A percentile compares a stretch with the other conserved stretches of the same genome.
Conservation (phyloP, 2,888 invertebrate species). For the Zygaena filipendulae region DNA sequence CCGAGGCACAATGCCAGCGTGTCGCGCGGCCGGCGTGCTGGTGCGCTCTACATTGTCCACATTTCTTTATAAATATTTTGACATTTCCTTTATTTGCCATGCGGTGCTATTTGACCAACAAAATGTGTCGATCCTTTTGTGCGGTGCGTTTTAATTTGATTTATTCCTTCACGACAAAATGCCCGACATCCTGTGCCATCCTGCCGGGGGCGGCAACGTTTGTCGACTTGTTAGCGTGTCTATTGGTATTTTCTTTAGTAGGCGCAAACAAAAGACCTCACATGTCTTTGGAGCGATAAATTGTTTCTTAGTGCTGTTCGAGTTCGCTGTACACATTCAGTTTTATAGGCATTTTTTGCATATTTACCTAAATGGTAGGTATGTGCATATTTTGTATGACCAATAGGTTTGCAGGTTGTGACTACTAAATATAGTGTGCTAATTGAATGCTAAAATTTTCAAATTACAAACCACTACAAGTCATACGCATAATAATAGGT, state of each 20-base stretch:
- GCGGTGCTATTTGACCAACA: constrained; percentile 54
- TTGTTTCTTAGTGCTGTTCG: constrained; percentile 30
- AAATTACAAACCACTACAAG: too few species aligned
- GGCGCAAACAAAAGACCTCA: constrained; percentile 44
- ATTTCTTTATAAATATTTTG: constrained; percentile 68
- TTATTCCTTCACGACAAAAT: constrained; percentile 59
- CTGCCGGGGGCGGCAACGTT: constrained; percentile 39
- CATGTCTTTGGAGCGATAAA: constrained; percentile 33
- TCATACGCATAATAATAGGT: too few species aligned
- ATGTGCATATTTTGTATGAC: too few species aligned
- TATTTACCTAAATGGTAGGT: too few species aligned
- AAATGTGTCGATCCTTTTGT: constrained; percentile 59
- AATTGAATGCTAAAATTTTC: too few species aligned
- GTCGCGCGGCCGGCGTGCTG: too few species aligned
- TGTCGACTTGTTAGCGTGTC: constrained; percentile 59
- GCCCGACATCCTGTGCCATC: constrained; percentile 49
- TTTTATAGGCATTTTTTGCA: too few species aligned
- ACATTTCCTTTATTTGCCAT: constrained; percentile 60
- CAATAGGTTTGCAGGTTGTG: too few species aligned
- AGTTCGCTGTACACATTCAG: too few species aligned
- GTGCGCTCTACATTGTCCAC: constrained; percentile 45
- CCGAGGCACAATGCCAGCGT: constrained; percentile 48
- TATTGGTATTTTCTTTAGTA: constrained; percentile 50
- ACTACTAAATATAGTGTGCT: too few species aligned
- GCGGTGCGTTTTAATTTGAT: constrained; percentile 60